Evolutionary conservation across 2,113 vertebrate species (phyloP).

Genomic region (Chloebia gouldiae): DNA sequence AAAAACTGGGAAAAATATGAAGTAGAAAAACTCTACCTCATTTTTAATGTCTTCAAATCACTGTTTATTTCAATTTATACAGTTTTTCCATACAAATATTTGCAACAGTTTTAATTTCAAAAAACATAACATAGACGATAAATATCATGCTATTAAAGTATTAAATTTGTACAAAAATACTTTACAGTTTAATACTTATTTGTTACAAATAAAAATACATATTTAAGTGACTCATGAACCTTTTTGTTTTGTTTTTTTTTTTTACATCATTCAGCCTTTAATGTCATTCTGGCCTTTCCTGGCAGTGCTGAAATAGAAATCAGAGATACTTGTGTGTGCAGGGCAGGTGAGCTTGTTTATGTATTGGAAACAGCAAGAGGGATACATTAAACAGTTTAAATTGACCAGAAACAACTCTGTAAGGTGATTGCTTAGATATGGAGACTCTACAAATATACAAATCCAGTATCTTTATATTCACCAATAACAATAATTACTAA

Average conservation of each 20-base stretch:
- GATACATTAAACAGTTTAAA: conserved; percentile 62
- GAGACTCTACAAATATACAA: conserved; percentile 77
- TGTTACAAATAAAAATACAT: conserved; percentile 99
- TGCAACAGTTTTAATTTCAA: conserved; percentile 89
- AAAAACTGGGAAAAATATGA: not conserved
- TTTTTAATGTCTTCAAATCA: conserved; percentile 71
- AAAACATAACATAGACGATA: conserved; percentile 94
- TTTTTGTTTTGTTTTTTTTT: not conserved
- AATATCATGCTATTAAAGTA: conserved; percentile 99
- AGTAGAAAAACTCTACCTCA: not conserved
- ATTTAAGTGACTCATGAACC: conserved; percentile 84
- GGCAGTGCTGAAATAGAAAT: conserved; percentile 84
- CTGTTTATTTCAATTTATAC: conserved; percentile 82
- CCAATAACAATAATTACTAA: conserved; percentile 75
- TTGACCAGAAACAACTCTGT: conserved; percentile 63
- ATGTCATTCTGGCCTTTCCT: conserved; percentile 76
- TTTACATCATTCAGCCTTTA: conserved; percentile 74
- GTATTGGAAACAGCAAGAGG: conserved; percentile 61
- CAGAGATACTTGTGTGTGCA: conserved; percentile 35
- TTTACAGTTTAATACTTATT: conserved; percentile 99
- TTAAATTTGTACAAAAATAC: conserved; percentile 99
- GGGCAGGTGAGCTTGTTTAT: conserved; percentile 65
- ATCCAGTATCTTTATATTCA: conserved; percentile 74
- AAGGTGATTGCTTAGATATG: conserved; percentile 63
- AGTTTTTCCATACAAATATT: conserved; percentile 92